Base-by-base conservation (phyloP, 2,113 vertebrate genomes). In the Odobenus rosmarus region DNA sequence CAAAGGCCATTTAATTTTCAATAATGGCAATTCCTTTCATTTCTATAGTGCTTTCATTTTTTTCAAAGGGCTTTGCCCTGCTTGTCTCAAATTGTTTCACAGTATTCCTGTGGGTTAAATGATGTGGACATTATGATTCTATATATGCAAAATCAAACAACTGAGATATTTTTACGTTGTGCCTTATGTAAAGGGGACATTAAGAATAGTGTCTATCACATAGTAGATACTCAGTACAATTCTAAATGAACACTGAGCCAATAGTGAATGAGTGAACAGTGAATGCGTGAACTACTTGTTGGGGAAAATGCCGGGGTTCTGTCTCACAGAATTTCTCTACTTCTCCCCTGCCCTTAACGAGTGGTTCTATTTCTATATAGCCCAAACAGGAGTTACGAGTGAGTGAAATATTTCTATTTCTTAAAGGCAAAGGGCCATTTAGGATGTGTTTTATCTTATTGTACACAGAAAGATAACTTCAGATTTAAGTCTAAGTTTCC, bases 401-500 rank as follows among this genome's bases (percentile, higher is more conserved):
- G 11, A 82, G 8, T 42, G 24, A 94, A 71, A 42, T 64, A 51
- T 9, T 93, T 84, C 79, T 91, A 16, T 51, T 86, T 36, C 14
- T 85, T 23, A 67, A 91, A 88, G 42, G 18, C 26, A 86, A 94
- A 85, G 19, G 21, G 21, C 33, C 31, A 31, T 64, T 61, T 77
- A 80, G 46, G 3, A 7, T 31, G 39, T 69, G 18, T 89, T 74
- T 92, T 57, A 77, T 71, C 33, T 88, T 69, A 57, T 53, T 51
- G 19, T n/a, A 86, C 18, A 24, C 33, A 79, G 26, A 88, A n/a
- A 3, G 9, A 69, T 19, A 88, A 71, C 19, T 90, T 71, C 55
- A 85, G 19, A 94, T 55, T 74, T 55, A 85, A 85, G 13, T 87
- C 23, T 87, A 90, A 86, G 93, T 74, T 85, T 92, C 19, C 26